Evolutionary conservation across 2,113 vertebrate genomes (phyloP).

Genomic region (Apus apus): DNA sequence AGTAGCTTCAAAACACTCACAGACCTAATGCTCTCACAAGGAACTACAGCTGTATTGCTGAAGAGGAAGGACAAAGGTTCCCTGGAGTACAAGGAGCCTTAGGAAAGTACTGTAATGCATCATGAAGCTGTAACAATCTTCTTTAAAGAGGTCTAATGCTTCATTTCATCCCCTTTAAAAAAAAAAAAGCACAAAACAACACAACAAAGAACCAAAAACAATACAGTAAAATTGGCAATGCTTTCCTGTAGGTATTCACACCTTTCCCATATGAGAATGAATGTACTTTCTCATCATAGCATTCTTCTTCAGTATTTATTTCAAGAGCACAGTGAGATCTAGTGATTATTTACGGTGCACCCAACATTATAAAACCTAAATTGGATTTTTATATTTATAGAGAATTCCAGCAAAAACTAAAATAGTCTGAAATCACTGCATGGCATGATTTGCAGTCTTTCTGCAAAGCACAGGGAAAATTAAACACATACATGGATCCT

Average conservation of each 20-base stretch:
- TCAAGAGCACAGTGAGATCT: not conserved
- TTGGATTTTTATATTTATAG: not conserved
- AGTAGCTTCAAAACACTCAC: not conserved
- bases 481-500: not conserved
- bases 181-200: not conserved
- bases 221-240: not conserved
- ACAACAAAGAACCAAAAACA: no score
- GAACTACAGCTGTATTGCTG: not conserved
- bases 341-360: not conserved
- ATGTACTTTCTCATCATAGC: not conserved
- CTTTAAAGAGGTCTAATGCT: not conserved
- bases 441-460: not conserved
- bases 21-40: not conserved
- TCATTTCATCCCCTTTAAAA: not conserved
- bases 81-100: not conserved
- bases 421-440: not conserved
- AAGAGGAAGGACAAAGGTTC: not conserved
- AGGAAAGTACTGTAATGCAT: fast-evolving
- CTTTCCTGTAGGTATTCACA: not conserved
- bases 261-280: not conserved
- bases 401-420: not conserved
- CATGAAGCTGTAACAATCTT: not conserved
- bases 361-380: not conserved
- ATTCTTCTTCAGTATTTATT: not conserved
- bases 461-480: not conserved